Evolutionary conservation across 2,113 vertebrate genomes (phyloP).

Genomic region (Gallinago undulata): DNA sequence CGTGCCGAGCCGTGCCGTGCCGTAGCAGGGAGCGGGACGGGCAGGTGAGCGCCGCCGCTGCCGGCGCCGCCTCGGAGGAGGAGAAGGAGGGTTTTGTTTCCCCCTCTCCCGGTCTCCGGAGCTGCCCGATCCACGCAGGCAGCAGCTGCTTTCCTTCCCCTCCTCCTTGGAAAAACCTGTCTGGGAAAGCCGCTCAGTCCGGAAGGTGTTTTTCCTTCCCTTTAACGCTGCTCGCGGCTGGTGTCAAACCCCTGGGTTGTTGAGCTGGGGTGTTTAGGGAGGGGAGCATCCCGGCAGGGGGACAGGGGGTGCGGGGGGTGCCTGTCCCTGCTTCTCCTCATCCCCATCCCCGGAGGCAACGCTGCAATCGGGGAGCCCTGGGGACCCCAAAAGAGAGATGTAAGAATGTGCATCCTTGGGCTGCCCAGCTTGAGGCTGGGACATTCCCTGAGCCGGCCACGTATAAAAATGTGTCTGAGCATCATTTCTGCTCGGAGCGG

Average conservation of each 20-base stretch:
- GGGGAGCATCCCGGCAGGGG: neutral
- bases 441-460: neutral
- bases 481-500: neutral
- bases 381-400: neutral
- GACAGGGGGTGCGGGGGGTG: neutral
- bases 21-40: neutral
- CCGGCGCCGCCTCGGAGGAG: neutral
- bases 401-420: neutral
- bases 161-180: neutral
- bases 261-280: neutral
- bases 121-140: neutral
- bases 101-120: neutral
- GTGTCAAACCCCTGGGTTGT: accelerated
- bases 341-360: neutral
- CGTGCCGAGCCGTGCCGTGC: neutral
- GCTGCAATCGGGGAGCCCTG: neutral
- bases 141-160: neutral
- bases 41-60: neutral
- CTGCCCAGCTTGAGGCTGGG: neutral
- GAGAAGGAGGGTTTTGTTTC: neutral
- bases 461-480: neutral
- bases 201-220: neutral
- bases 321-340: neutral
- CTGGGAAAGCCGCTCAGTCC: neutral
- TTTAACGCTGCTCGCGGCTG: accelerated